Conservation (phyloP, 2,797 vertebrate species). For the Odontamblyopus rebecca region DNA sequence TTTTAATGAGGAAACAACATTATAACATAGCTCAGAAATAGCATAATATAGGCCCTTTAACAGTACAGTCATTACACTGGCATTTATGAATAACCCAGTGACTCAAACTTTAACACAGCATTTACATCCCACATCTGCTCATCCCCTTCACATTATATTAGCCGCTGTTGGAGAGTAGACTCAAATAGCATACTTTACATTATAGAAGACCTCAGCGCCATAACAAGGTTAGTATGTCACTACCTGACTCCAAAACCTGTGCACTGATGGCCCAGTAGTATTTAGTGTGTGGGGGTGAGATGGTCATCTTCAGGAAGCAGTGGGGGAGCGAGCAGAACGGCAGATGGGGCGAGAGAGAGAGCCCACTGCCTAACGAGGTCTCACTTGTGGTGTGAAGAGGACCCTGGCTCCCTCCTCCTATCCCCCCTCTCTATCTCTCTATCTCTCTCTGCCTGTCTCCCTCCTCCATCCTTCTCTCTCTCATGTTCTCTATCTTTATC, state of each 20-base stretch:
- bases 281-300: constrained; percentile 48
- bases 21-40: too few species aligned
- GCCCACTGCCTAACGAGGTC: constrained; percentile 70
- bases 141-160: not conserved
- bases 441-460: not conserved
- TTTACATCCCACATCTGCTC: constrained; percentile 6
- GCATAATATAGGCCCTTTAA: not conserved
- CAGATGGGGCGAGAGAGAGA: constrained; percentile 65
- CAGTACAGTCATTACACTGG: not conserved
- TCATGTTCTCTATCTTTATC: not conserved
- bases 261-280: constrained; percentile 20
- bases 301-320: constrained; percentile 60
- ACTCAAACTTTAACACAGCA: not conserved
- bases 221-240: constrained; percentile 7
- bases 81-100: constrained; percentile 1
- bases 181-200: not conserved
- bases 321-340: constrained; percentile 47
- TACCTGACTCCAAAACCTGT: constrained; percentile 5
- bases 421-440: not conserved
- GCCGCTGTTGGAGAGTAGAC: not conserved
- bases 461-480: not conserved
- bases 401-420: constrained; percentile 49
- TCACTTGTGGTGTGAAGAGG: constrained; percentile 63
- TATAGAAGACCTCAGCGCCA: not conserved
- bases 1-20: too few species aligned